Percentiles rank a stretch among this genome's conserved stretches.
These are phyloP conservation scores for Cyclophora punctaria DNA, from an alignment of 2,888 invertebrate species.

Conservation along the genomic window DNA sequence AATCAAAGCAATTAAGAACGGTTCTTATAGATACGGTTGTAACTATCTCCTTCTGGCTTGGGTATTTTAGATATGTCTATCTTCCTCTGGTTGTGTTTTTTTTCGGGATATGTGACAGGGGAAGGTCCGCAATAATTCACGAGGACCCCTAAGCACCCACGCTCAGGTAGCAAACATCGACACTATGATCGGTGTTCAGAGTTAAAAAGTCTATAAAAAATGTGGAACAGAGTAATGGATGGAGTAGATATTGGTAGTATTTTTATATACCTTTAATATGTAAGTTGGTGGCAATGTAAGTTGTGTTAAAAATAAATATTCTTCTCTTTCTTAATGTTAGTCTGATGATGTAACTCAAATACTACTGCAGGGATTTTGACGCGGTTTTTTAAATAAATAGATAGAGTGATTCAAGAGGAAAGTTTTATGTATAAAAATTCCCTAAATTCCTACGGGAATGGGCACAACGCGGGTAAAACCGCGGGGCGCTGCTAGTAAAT, in stretches of 20 bases:
- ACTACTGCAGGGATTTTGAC: too few relatives aligned
- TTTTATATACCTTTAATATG: too few relatives aligned
- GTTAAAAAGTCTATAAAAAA: slow-evolving; percentile 43
- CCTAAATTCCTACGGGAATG: too few relatives aligned
- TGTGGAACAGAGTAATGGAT: slow-evolving; percentile 15
- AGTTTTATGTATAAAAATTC: too few relatives aligned
- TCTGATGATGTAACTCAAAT: too few relatives aligned
- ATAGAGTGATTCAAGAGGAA: too few relatives aligned
- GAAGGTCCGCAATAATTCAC: slow-evolving; percentile 68
- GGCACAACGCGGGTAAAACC: too few relatives aligned
- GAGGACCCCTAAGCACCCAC: slow-evolving; percentile 57
- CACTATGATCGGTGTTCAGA: slow-evolving; percentile 62
- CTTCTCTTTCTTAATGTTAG: too few relatives aligned
- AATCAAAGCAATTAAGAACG: slow-evolving; percentile 70
- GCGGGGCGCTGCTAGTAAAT: too few relatives aligned
- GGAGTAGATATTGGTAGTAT: slow-evolving; percentile 22
- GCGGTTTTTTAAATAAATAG: too few relatives aligned
- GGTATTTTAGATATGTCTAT: slow-evolving; percentile 10
- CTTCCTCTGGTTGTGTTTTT: slow-evolving; percentile 39
- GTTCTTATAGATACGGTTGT: slow-evolving; percentile 39
- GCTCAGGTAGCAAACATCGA: slow-evolving; percentile 73
- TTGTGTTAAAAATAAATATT: too few relatives aligned
- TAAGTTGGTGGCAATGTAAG: too few relatives aligned
- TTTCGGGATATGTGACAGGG: slow-evolving; percentile 65
- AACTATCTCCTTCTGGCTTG: slow-evolving; percentile 27